These are phyloP conservation scores for Eupeodes luniger DNA, from an alignment of 2,888 invertebrate species.

Conservation along the genomic window DNA sequence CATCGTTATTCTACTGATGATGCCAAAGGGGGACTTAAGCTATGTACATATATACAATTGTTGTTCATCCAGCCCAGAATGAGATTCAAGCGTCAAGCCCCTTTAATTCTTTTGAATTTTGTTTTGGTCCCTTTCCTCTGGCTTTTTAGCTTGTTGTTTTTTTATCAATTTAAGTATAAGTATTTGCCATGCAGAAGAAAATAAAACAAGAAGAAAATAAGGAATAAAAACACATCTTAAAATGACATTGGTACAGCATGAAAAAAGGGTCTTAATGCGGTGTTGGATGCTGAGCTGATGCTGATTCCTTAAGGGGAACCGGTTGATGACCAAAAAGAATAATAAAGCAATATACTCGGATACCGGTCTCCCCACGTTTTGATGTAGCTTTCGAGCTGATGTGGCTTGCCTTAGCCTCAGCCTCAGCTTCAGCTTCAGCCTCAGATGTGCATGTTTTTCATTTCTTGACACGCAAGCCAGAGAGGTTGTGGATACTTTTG, in stretches of 20 bases:
- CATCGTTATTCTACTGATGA: background rate
- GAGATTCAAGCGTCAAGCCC: constrained; percentile 11
- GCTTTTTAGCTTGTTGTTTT: background rate
- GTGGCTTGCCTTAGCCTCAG: constrained; percentile 4
- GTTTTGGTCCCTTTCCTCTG: constrained; percentile 65
- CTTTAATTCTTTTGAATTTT: constrained; percentile 59
- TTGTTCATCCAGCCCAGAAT: background rate
- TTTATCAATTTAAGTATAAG: constrained; percentile 2
- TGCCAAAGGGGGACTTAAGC: constrained; percentile 22
- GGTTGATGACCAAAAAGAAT: constrained; percentile 68
- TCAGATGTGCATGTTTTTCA: constrained; percentile 53
- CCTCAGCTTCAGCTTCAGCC: background rate
- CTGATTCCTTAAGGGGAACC: constrained; percentile 51
- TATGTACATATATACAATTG: constrained; percentile 1
- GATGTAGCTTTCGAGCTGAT: background rate
- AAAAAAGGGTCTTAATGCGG: constrained; percentile 63
- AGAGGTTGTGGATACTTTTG: constrained; percentile 59
- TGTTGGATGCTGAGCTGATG: constrained; percentile 19
- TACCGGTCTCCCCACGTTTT: constrained; percentile 52
- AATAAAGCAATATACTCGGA: constrained; percentile 20
- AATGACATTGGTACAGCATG: constrained; percentile 62
- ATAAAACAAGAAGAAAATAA: constrained; percentile 32
- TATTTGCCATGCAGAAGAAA: constrained; percentile 46
- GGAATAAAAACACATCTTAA: constrained; percentile 27
- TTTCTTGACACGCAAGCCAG: constrained; percentile 33